Evolutionary conservation across 2,113 vertebrate species (phyloP).

Genomic region (Apistogramma diplotaenia): DNA sequence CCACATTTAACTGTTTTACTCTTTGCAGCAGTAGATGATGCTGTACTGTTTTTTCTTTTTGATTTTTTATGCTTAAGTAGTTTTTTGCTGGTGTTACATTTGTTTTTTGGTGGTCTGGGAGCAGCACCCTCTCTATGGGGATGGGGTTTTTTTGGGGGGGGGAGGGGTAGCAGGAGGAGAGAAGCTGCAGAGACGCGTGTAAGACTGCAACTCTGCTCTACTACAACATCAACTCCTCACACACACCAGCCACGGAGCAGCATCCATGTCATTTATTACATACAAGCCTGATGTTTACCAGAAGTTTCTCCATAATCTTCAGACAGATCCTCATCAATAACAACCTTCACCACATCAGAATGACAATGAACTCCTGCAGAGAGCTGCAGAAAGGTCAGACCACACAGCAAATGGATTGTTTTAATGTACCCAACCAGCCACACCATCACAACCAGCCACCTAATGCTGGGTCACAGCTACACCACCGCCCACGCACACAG

Average conservation of each 20-base stretch:
- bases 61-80: too few species aligned
- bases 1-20: too few species aligned
- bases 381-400: background rate
- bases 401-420: background rate
- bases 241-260: conserved; percentile 5
- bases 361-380: background rate
- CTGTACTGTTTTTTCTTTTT: too few species aligned
- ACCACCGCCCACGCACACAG: background rate
- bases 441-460: background rate
- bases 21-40: too few species aligned
- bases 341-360: background rate
- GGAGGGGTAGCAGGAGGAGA: too few species aligned
- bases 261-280: background rate
- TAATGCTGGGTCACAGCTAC: background rate
- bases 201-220: too few species aligned
- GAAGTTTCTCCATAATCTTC: conserved; percentile 13
- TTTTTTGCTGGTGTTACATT: too few species aligned
- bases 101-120: too few species aligned
- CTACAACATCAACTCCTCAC: background rate
- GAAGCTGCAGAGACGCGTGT: too few species aligned
- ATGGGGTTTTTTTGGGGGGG: too few species aligned
- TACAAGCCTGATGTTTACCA: background rate
- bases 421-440: background rate
- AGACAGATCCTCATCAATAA: conserved; percentile 15
- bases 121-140: too few species aligned